Percentiles rank a stretch among this genome's conserved stretches.
phyloP scores from a whole-genome alignment of 1,140 invertebrate species.

The Phymorhynchus buccinoides region DNA sequence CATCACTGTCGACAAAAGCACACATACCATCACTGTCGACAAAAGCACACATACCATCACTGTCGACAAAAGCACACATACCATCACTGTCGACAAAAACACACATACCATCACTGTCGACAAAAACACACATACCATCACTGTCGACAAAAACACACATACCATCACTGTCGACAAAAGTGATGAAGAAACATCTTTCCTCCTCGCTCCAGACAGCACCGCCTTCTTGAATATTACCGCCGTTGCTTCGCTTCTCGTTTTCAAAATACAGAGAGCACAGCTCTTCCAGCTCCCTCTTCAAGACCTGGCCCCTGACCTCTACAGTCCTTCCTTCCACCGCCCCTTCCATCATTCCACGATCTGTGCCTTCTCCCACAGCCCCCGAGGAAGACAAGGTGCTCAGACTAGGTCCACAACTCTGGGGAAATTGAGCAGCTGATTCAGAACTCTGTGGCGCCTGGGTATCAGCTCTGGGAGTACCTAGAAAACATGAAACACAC shows the following conservation, averaged over 20 bases:
- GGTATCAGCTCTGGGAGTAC: neutral
- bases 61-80: too few relatives aligned
- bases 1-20: too few relatives aligned
- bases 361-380: neutral
- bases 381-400: neutral
- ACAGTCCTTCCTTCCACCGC: neutral
- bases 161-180: conserved; percentile 26
- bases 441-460: neutral
- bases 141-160: neutral
- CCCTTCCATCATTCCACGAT: neutral
- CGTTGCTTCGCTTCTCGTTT: conserved; percentile 22
- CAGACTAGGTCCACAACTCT: neutral
- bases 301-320: neutral
- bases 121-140: too few relatives aligned
- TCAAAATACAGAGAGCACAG: conserved; percentile 18
- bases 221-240: neutral
- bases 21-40: too few relatives aligned
- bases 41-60: too few relatives aligned
- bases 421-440: neutral
- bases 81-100: too few relatives aligned
- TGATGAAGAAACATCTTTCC: conserved; percentile 23
- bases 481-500: neutral
- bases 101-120: too few relatives aligned
- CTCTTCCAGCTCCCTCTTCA: neutral
- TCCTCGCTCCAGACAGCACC: neutral